Percentiles rank a stretch among this genome's conserved stretches.
phyloP scores from a whole-genome alignment of 2,797 vertebrate genomes.

The Dendrocincla fuliginosa region DNA sequence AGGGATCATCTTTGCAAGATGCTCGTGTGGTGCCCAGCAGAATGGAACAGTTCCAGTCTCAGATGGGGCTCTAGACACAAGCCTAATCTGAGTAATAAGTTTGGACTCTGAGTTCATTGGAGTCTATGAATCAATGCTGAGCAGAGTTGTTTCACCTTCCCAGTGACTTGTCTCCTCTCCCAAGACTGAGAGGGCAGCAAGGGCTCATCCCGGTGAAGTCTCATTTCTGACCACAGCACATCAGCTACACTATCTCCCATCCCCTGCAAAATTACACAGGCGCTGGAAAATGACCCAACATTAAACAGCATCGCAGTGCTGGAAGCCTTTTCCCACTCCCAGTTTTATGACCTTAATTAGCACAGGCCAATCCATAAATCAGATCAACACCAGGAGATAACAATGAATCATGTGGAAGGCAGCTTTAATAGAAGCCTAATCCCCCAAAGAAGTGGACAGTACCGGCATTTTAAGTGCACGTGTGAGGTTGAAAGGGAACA shows the following conservation, averaged over 20 bases:
- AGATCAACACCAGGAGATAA: conserved; percentile 57
- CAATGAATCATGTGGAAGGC: conserved; percentile 37
- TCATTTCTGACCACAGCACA: neutral
- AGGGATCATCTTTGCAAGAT: neutral
- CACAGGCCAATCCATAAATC: conserved; percentile 60
- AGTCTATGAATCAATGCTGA: neutral
- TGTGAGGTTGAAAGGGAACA: conserved; percentile 68
- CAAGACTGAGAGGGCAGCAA: neutral
- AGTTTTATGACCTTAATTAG: conserved; percentile 64
- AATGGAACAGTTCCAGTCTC: neutral
- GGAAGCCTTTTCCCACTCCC: conserved; percentile 55
- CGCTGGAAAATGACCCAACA: neutral
- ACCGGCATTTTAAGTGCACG: conserved; percentile 34
- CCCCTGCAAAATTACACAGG: neutral
- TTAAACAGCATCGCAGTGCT: conserved; percentile 25
- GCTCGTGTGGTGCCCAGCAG: neutral
- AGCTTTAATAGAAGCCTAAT: conserved; percentile 54
- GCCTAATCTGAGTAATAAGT: neutral
- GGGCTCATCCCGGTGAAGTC: neutral
- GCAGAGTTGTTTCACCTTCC: neutral
- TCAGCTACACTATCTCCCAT: neutral
- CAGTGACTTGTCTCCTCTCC: neutral
- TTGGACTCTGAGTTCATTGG: neutral
- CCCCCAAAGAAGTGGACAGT: conserved; percentile 40
- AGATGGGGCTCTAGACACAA: neutral